These are phyloP conservation scores for Tholera decimalis DNA, from an alignment of 2,888 invertebrate genomes.

Conservation along the genomic window DNA sequence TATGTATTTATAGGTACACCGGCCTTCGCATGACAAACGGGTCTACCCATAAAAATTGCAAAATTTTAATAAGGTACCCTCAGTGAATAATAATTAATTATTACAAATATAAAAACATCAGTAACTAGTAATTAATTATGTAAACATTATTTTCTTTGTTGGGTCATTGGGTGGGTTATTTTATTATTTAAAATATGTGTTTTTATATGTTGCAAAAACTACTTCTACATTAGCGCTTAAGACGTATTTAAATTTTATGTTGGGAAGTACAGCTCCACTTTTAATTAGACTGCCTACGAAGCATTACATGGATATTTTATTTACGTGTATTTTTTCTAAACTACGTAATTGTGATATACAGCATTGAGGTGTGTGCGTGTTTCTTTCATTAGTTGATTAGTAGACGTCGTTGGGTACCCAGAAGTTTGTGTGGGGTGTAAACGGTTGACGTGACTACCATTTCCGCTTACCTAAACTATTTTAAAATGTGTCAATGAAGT, in stretches of 20 bases:
- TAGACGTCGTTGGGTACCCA: not conserved
- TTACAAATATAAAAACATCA: conserved; percentile 67
- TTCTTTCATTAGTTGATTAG: not conserved
- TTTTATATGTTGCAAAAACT: not conserved
- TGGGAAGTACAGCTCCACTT: not conserved
- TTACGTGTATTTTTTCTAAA: not conserved
- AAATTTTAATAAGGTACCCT: conserved; percentile 85
- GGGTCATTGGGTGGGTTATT: not conserved
- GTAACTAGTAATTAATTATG: conserved; percentile 46
- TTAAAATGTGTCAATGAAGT: not conserved
- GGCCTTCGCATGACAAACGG: conserved; percentile 79
- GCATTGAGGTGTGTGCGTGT: not conserved
- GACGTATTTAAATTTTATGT: not conserved
- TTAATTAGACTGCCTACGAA: not conserved
- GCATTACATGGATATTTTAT: not conserved
- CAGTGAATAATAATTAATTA: conserved; percentile 84
- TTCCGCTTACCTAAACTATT: not conserved
- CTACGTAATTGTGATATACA: not conserved
- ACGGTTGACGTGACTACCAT: too few relatives aligned
- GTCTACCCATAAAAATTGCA: conserved; percentile 84
- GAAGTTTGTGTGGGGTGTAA: not conserved
- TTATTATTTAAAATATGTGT: not conserved
- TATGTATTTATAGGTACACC: conserved; percentile 45
- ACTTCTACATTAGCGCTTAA: not conserved
- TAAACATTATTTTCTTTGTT: conserved; percentile 35